phyloP scores from a whole-genome alignment of 2,113 vertebrate genomes.

The Arizona elegans region DNA sequence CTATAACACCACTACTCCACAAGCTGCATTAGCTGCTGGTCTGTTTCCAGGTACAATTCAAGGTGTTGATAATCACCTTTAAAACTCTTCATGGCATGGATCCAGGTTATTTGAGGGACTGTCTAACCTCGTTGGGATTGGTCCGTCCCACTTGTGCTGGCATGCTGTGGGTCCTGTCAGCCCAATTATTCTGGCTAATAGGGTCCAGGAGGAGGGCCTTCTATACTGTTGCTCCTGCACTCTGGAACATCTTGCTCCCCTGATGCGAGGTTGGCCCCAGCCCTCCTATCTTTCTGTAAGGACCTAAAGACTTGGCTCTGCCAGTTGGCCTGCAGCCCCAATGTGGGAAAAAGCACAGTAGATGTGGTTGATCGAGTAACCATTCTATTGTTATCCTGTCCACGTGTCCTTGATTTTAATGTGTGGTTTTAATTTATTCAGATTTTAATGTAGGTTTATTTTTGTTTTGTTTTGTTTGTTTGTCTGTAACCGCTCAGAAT shows the following conservation, averaged over 20 bases:
- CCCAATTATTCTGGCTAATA: background rate
- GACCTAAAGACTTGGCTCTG: background rate
- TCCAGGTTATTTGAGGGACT: background rate
- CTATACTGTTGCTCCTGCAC: background rate
- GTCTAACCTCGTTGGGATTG: background rate
- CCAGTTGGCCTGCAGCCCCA: background rate
- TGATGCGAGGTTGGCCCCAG: background rate
- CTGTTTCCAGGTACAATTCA: background rate
- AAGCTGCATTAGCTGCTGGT: background rate
- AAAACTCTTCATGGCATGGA: background rate
- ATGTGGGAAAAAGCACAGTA: background rate
- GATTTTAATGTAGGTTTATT: too few relatives aligned
- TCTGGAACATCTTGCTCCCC: background rate
- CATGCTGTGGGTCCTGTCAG: background rate
- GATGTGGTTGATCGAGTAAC: too few relatives aligned
- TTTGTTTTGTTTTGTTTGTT: too few relatives aligned
- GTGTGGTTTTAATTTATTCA: too few relatives aligned
- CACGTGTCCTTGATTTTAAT: too few relatives aligned
- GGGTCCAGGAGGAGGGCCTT: background rate
- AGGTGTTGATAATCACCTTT: background rate
- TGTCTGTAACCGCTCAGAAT: too few relatives aligned
- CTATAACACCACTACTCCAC: background rate
- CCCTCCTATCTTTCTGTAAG: background rate
- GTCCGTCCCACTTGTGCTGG: background rate
- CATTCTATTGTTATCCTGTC: too few relatives aligned